Evolutionary conservation across 2,113 vertebrate species (phyloP).

Genomic region (Nannobrachium achirus): DNA sequence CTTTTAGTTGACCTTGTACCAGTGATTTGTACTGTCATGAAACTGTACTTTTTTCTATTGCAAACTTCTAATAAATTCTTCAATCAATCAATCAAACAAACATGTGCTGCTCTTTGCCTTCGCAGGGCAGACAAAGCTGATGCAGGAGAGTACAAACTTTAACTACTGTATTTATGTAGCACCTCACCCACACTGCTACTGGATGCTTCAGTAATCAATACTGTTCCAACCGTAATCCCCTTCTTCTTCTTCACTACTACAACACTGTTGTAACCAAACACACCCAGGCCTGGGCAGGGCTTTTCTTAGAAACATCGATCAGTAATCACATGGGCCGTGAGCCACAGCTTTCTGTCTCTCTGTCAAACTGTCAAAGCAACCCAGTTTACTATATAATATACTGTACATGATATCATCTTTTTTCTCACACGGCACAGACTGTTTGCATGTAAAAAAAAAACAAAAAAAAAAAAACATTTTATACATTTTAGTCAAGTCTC

Average conservation of each 20-base stretch:
- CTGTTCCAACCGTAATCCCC: conserved; percentile 37
- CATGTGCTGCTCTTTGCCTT: too few relatives aligned
- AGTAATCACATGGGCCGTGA: conserved; percentile 26
- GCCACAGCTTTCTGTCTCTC: conserved; percentile 10
- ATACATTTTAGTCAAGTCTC: too few relatives aligned
- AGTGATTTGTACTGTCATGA: too few relatives aligned
- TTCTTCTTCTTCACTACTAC: conserved; percentile 42
- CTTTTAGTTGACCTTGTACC: too few relatives aligned
- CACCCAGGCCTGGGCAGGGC: conserved; percentile 5
- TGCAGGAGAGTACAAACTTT: neutral
- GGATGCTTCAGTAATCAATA: conserved; percentile 47
- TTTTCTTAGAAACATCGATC: conserved; percentile 45
- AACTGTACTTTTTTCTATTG: too few relatives aligned
- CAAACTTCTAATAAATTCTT: too few relatives aligned
- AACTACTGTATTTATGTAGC: too few relatives aligned
- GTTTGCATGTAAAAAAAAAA: conserved; percentile 45
- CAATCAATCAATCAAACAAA: too few relatives aligned
- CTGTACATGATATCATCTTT: neutral
- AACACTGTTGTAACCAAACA: conserved; percentile 63
- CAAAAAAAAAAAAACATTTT: conserved; percentile 34
- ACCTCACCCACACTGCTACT: conserved; percentile 26
- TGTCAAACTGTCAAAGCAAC: conserved; percentile 11
- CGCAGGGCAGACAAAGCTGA: too few relatives aligned
- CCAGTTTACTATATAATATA: conserved; percentile 11
- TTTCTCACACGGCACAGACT: conserved; percentile 26